Evolutionary conservation across 2,113 vertebrate genomes (phyloP), one percentile per base, ranked within the genome.

Genomic region (Microcebus lehilahytsara): DNA sequence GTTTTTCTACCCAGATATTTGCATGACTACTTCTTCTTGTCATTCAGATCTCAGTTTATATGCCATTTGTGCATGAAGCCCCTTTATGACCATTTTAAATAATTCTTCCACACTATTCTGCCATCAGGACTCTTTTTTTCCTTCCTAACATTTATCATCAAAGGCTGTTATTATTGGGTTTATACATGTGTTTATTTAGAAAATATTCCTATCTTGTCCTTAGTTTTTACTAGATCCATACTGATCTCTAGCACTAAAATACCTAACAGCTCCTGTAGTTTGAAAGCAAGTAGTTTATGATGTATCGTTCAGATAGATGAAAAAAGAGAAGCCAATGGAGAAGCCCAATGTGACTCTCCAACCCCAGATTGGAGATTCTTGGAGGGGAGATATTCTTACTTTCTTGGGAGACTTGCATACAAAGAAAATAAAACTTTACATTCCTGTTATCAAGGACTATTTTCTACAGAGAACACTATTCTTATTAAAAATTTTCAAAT

Each of bases 401-500:
- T 95, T 83, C 49, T 22, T 85, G 11, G 64, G 20, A 89, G 6
- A 67, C 17, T 67, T 93, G 22, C 75, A 96, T 3, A 67, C 2
- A 95, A 16, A 89, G 40, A 93, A 94, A 98, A 92, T 19, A 86
- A 49, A 88, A 88, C 46, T 97, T 96, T 97, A 94, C 42, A 80
- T 97, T 97, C 89, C 56, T 67, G 71, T 97, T 97, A 97, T 97
- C 79, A 93, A 84, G 51, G 60, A 95, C 75, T 97, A 96, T 95
- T 56, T 71, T 98, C 83, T 93, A 91, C 20, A 95, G 71, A 96
- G 77, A 97, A 93, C 56, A 90, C 42, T 51, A 0, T 96, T 97
- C 97, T 98, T 93, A 98, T 98, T 98, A 98, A 98, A 98, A 97
- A 12, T 94, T 96, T 98, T 98, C 97, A 98, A 98, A 71, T 60